Evolutionary conservation across 64 coral and sea anemone species (phyloP), one percentile per base, ranked within the genome.

Genomic region (Catalaphyllia jardinei): DNA sequence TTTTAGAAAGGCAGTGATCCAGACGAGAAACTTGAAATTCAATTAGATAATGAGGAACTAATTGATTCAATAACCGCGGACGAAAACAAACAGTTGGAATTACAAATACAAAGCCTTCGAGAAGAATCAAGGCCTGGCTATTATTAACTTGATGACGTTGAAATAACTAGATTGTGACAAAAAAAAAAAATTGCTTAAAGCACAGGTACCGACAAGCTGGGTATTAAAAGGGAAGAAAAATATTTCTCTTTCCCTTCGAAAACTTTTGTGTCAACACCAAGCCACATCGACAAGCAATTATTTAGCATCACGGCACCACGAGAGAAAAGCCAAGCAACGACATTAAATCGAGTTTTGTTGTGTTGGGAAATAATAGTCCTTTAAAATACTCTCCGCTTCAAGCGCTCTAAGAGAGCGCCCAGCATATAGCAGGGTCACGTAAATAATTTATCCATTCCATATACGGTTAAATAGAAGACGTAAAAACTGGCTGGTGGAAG

Each of bases 371-470:
- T 27, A 69, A 24, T 69, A 69, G 7, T n/a, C 9, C 9, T 27
- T n/a, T 6, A n/a, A 69, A 65, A 79, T 28, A 20, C 14, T 71
- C 42, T 17, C 18, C 35, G 81, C 62, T 50, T 85, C 81, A 38
- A 8, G 17, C n/a, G 38, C 19, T 69, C 52, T 57, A 8, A 69
- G 65, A 69, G 65, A 14, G 38, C 35, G 14, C 27, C 24, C 33
- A 35, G 33, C 33, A 27, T 18, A 71, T 65, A 85, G 24, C 39
- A 71, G 24, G 39, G 81, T 71, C 62, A 71, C 62, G 17, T 85
- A 9, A 85, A 85, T 85, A 28, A 85, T 85, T 85, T n/a, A 85
- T 11, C 38, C 31, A 50, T 1, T 17, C 81, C 81, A 71, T 85
- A 50, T 85, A 71, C 52, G 81, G 81, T 25, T 24, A 85, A n/a